These are phyloP conservation scores for Helicoverpa zea DNA, from an alignment of 1,140 invertebrate genomes.

Conservation along the genomic window DNA sequence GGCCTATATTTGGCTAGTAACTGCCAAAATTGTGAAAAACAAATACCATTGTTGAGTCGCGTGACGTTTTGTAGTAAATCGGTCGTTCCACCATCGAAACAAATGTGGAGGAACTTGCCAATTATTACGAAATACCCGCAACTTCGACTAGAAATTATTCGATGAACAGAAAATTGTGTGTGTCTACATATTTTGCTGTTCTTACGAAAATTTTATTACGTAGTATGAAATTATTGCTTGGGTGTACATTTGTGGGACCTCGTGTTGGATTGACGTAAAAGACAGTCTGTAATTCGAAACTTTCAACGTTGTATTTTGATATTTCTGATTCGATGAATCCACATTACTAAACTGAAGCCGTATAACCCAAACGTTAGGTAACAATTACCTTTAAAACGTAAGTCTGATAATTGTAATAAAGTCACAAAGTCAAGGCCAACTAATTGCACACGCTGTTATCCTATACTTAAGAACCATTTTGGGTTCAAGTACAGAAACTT, in stretches of 20 bases:
- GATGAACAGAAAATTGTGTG: constrained; percentile 3
- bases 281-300: not conserved
- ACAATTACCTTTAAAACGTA: too few relatives aligned
- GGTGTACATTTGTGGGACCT: not conserved
- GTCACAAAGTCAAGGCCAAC: constrained; percentile 22
- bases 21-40: constrained; percentile 16
- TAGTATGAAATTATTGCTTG: not conserved
- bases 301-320: not conserved
- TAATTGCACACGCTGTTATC: not conserved
- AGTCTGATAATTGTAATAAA: too few relatives aligned
- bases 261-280: not conserved
- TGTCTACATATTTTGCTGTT: not conserved
- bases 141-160: not conserved
- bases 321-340: too few relatives aligned
- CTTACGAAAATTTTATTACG: constrained; percentile 2
- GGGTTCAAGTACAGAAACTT: constrained; percentile 21
- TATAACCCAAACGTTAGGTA: too few relatives aligned
- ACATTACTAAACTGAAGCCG: too few relatives aligned
- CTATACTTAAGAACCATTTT: not conserved
- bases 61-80: constrained; percentile 14
- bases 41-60: not conserved
- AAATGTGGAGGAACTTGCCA: constrained; percentile 31
- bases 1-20: not conserved
- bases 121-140: constrained; percentile 24
- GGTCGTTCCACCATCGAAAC: not conserved